A percentile compares a stretch with the other conserved stretches of the same genome.
These are phyloP conservation scores for Nipponacmea schrenckii DNA, from an alignment of 2,888 invertebrate species.

Conservation along the genomic window DNA sequence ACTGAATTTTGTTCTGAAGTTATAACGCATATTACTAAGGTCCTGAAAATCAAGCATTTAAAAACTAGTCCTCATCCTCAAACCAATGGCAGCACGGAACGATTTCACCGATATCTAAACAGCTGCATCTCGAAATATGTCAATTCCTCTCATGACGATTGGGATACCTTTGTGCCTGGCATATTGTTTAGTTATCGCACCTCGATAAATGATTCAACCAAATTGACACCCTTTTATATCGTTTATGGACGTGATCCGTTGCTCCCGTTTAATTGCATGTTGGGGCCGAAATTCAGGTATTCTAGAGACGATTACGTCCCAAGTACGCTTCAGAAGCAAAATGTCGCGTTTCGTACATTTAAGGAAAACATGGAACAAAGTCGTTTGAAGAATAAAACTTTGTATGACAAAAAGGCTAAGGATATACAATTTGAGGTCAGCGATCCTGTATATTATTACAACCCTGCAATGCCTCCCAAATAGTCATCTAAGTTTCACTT, in stretches of 20 bases:
- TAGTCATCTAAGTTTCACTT: constrained; percentile 1
- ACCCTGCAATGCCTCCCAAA: constrained; percentile 2
- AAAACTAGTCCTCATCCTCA: constrained; percentile 7
- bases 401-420: constrained; percentile 9
- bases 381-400: neutral
- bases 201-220: neutral
- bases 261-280: neutral
- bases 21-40: neutral
- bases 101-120: constrained; percentile 7
- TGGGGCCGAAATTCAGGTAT: neutral
- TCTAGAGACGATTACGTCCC: constrained; percentile 10
- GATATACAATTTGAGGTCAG: constrained; percentile 5
- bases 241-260: constrained; percentile 14
- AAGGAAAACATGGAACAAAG: constrained; percentile 1
- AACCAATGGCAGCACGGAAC: constrained; percentile 14
- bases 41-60: constrained; percentile 9
- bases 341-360: neutral
- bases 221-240: constrained; percentile 8
- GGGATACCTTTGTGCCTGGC: constrained; percentile 8
- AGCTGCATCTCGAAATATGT: neutral
- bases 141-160: constrained; percentile 1
- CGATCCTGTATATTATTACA: constrained; percentile 10
- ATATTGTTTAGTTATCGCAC: constrained; percentile 11
- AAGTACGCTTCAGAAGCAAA: neutral
- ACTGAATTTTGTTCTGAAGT: constrained; percentile 12